Evolutionary conservation across 2,797 vertebrate genomes (phyloP), one percentile per base, ranked within the genome.

Genomic region (Lates japonicus): DNA sequence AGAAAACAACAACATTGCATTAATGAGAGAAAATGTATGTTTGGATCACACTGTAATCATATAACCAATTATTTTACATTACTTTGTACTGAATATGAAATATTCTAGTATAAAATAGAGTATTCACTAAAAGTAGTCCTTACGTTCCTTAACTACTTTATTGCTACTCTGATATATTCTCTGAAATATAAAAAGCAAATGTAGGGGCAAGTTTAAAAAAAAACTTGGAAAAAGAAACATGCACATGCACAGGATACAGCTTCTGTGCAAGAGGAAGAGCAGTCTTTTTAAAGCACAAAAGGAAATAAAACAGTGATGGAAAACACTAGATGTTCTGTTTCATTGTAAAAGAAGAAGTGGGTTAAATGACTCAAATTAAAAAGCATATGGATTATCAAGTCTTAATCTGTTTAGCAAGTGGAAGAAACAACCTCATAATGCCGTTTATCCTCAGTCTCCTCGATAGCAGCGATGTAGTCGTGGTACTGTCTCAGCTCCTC

Each of bases 401-500:
- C 20, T 60, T 51, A 13, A 58, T 19, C 1, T 7, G 54, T 52
- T 60, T 58, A 69, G n/a, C 20, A 59, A 44, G 14, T 49, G 11
- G 52, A 48, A 76, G 31, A 82, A 61, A 29, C 52, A 66, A 94
- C 94, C 87, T 93, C 84, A 59, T 90, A 62, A 67, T 84, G 79
- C 11, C 75, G 86, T 5, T 86, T 74, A 39, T 86, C 87, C 74
- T 95, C 92, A 10, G 92, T 79, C 64, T 94, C 77, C 68, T 94
- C 91, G 4, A 94, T 92, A 74, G 93, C 87, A 42, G 93, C 83
- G 0, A 95, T 84, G 81, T 92, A 95, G 35, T 94, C 87, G 0
- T 94, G 91, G 75, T 95, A 95, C 39, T 94, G 92, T 77, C 94
- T 87, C 60, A 96, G 87, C 52, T 95, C 94, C 74, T 96, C 96